Base-by-base conservation (phyloP, 2,888 invertebrate species). In the Terebella lapidaria region DNA sequence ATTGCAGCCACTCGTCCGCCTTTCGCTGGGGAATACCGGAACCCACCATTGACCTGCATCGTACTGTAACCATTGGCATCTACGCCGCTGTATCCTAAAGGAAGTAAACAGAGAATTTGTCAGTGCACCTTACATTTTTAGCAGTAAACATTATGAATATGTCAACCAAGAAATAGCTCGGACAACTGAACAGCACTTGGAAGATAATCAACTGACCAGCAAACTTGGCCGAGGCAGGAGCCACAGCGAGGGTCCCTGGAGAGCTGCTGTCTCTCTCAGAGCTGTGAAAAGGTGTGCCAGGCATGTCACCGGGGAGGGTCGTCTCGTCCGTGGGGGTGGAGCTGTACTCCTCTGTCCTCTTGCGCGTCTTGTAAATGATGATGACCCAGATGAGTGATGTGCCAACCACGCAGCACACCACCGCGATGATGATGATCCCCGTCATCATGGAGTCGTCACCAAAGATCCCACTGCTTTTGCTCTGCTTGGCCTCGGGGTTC, bases 311-410 rank as follows among this genome's bases (percentile, higher is more conserved):
- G 2, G 77, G 76, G 28, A 63, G 52, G 1, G 55, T 58, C 15
- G 42, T 62, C 61, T 59, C 61, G 67, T 71, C 72, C 20, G 77
- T 76, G 1, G 76, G 76, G 0, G 77, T 76, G 25, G 76, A 72
- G 61, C 74, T 75, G 68, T 77, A 77, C 55, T 76, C 68, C 60
- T 76, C 76, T 53, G 46, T 25, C 22, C 76, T 70, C 80, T 88
- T 87, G 64, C 91, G 84, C 2, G 91, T 90, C 75, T 90, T 89
- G 79, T 91, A 92, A 72, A 92, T 92, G 65, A 93, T 91, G 58
- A 92, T 88, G 54, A 93, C 91, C 93, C 94, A 94, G 57, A 92
- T 87, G 20, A 91, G 85, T 1, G 92, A 92, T 4, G 93, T 94
- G n/a, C 89, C 88, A 20, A 94, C 90, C 57, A 93, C 89, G 81